Evolutionary conservation across 1,140 invertebrate species (phyloP).

Genomic region (Hylaeus volcanicus): DNA sequence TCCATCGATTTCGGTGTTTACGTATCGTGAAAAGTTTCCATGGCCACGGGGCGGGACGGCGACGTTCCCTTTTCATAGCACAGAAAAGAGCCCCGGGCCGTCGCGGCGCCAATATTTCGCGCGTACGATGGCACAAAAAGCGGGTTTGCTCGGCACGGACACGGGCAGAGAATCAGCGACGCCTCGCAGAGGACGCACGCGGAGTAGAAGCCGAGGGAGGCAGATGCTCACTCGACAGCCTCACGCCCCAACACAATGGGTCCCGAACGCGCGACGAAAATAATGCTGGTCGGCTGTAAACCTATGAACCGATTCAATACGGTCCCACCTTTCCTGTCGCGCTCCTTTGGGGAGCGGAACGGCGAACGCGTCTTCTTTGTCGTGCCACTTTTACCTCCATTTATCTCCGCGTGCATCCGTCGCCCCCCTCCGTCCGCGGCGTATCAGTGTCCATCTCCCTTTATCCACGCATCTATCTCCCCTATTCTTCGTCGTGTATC

Average conservation of each 20-base stretch:
- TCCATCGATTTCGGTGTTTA: not conserved
- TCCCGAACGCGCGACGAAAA: conserved; percentile 57
- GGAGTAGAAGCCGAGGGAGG: conserved; percentile 24
- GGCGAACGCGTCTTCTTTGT: conserved; percentile 35
- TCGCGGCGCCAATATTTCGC: conserved; percentile 4
- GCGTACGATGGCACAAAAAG: not conserved
- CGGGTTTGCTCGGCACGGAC: conserved; percentile 10
- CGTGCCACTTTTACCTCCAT: conserved; percentile 47
- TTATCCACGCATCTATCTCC: conserved; percentile 43
- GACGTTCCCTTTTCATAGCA: not conserved
- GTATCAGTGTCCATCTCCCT: conserved; percentile 47
- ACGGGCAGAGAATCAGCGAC: not conserved
- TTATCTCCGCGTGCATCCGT: conserved; percentile 30
- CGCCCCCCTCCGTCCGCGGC: not conserved
- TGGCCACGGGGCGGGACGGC: not conserved
- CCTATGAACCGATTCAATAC: conserved; percentile 62
- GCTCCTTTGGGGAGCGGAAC: conserved; percentile 1
- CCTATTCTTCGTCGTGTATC: conserved; percentile 12
- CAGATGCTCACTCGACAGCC: conserved; percentile 63
- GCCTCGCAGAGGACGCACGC: not conserved
- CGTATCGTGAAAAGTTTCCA: not conserved
- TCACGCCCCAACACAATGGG: conserved; percentile 62
- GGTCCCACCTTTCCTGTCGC: conserved; percentile 49
- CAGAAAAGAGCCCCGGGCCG: conserved; percentile 25
- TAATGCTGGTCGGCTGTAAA: conserved; percentile 58